Percentiles rank a stretch among this genome's conserved stretches.
Conservation (phyloP, 2,888 invertebrate genomes). For the Limnephilus auricula region DNA sequence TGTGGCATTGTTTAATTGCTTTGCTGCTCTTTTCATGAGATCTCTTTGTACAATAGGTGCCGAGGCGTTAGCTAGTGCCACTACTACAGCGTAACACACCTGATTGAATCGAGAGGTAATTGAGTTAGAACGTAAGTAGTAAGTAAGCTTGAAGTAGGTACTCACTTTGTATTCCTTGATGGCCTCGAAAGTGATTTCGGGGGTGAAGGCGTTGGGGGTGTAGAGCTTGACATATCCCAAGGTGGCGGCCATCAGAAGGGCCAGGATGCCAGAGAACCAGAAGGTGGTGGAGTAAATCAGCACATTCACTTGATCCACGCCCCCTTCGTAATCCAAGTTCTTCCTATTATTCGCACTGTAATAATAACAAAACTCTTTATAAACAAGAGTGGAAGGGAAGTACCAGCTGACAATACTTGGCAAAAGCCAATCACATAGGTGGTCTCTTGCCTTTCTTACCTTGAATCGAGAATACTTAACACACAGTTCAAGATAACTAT, state of each 20-base stretch:
- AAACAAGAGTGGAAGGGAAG: background rate
- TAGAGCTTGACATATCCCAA: constrained; percentile 38
- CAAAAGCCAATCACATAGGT: too few relatives aligned
- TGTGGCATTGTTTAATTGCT: background rate
- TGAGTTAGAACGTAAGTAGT: background rate
- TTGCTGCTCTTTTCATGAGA: background rate
- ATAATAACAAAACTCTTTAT: background rate
- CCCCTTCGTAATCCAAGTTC: constrained; percentile 16
- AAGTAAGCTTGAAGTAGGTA: background rate
- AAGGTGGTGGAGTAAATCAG: constrained; percentile 67
- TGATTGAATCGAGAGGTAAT: too few relatives aligned
- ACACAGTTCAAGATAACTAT: too few relatives aligned
- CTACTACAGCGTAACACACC: too few relatives aligned
- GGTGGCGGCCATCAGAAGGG: constrained; percentile 10
- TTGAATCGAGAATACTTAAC: too few relatives aligned
- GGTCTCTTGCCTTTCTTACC: too few relatives aligned
- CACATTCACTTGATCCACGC: background rate
- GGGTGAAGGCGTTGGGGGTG: constrained; percentile 63
- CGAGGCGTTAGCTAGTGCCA: too few relatives aligned
- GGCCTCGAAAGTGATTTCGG: constrained; percentile 64
- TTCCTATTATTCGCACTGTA: constrained; percentile 26
- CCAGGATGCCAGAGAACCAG: constrained; percentile 69
- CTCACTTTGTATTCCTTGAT: constrained; percentile 68
- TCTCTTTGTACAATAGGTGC: background rate
- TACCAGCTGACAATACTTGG: too few relatives aligned